Conservation (phyloP, 2,797 vertebrate genomes). For the Macropus fuliginosus region DNA sequence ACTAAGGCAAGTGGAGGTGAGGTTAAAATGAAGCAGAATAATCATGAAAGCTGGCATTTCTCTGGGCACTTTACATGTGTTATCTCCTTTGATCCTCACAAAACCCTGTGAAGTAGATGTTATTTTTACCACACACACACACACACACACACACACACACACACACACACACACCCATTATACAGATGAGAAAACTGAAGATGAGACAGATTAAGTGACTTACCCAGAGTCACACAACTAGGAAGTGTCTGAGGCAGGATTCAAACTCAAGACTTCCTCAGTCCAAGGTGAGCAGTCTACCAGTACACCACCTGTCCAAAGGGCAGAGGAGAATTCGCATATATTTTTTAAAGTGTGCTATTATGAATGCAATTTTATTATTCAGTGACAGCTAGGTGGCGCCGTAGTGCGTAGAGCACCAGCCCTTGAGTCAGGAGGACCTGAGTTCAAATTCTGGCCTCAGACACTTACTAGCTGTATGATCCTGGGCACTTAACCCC, state of each 20-base stretch:
- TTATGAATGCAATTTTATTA: not conserved
- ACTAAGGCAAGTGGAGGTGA: not conserved
- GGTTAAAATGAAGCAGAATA: not conserved
- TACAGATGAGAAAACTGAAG: not conserved
- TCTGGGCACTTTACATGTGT: not conserved
- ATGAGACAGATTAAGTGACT: not conserved
- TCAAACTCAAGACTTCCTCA: not conserved
- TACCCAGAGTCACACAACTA: not conserved
- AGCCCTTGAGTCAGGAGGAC: not conserved
- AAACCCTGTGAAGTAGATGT: not conserved
- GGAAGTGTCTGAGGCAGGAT: not conserved
- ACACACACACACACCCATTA: not conserved
- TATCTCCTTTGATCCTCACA: not conserved
- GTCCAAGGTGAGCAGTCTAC: not conserved
- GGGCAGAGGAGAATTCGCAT: not conserved
- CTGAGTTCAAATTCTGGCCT: not conserved
- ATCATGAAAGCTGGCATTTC: not conserved
- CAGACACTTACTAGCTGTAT: not conserved
- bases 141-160: no score
- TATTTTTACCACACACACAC: not conserved
- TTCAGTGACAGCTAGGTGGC: not conserved
- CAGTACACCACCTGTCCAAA: not conserved
- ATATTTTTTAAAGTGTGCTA: not conserved
- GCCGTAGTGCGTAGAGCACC: accelerated
- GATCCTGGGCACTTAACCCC: not conserved